These are phyloP conservation scores for Gavia stellata DNA, from an alignment of 2,113 vertebrate genomes.

Conservation along the genomic window DNA sequence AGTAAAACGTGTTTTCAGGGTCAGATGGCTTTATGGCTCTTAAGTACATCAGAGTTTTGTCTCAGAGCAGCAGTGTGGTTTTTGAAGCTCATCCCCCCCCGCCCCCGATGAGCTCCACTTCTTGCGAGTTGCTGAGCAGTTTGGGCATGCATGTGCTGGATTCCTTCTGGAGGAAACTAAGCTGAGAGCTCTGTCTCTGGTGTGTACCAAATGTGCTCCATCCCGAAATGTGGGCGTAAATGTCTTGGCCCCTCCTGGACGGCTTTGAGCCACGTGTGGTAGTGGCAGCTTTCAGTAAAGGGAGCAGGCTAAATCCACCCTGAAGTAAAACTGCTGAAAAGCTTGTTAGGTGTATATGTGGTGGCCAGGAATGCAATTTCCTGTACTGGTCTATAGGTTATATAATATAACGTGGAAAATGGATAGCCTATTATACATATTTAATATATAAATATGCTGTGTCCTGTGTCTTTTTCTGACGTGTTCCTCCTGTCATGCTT, in stretches of 20 bases:
- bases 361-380: not conserved
- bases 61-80: not conserved
- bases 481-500: not conserved
- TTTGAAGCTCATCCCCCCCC: not conserved
- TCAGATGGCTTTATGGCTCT: not conserved
- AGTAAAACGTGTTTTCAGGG: fast-evolving
- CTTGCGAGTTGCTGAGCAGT: fast-evolving
- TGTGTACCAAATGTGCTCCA: not conserved
- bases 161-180: not conserved
- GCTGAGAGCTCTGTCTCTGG: not conserved
- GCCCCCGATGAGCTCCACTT: not conserved
- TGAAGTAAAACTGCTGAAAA: not conserved
- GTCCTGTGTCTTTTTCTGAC: not conserved
- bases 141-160: not conserved
- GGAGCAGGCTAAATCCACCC: not conserved
- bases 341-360: not conserved
- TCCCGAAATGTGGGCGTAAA: fast-evolving
- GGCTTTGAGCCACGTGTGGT: not conserved
- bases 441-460: not conserved
- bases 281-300: not conserved
- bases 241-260: not conserved
- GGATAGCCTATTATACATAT: no score
- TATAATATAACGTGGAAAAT: no score
- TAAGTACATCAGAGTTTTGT: fast-evolving
- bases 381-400: not conserved